Evolutionary conservation across 2,888 invertebrate species (phyloP), one percentile per base, ranked within the genome.

Genomic region (Amphipyra tragopoginis): DNA sequence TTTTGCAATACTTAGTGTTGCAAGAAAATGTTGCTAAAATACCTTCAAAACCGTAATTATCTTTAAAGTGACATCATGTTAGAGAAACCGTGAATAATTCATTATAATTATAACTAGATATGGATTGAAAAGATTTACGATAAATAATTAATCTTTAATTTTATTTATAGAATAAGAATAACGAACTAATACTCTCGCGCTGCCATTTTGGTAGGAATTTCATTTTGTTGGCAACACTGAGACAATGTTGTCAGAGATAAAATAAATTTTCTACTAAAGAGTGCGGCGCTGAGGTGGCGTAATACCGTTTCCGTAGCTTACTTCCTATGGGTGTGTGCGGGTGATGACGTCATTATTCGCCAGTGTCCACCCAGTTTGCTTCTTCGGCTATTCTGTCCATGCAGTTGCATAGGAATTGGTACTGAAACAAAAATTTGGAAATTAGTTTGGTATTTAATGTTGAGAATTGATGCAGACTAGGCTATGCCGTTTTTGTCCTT

Each of bases 301-400:
- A 82, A 80, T 72, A 79, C 77, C 68, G 64, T 63, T 77, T 76
- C 58, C 64, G 71, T 71, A 29, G 65, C 73, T 72, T 77, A 79
- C 53, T 69, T 62, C 44, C 80, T 77, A 78, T 9, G 14, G 40
- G 43, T 51, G 57, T 39, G 29, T 42, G 45, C 15, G 39, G 21
- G 15, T 7, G 10, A 34, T 50, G 50, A 52, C 47, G 33, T 48
- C 8, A 34, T 92, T 97, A 97, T 91, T 98, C 97, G 51, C 97
- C 97, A 48, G 97, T 96, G 88, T 97, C 97, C 61, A 96, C 96
- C 97, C 97, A 98, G 90, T 97, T 97, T 77, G 96, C 96, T 90
- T 99, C 99, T 89, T 98, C 98, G 88, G 97, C 97, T 96, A 99
- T 98, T 95, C 98, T 96, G 90, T 99, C 98, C 95, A 99, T 98